Conservation (phyloP, 2,113 vertebrate genomes). For the Crotalus tigris region DNA sequence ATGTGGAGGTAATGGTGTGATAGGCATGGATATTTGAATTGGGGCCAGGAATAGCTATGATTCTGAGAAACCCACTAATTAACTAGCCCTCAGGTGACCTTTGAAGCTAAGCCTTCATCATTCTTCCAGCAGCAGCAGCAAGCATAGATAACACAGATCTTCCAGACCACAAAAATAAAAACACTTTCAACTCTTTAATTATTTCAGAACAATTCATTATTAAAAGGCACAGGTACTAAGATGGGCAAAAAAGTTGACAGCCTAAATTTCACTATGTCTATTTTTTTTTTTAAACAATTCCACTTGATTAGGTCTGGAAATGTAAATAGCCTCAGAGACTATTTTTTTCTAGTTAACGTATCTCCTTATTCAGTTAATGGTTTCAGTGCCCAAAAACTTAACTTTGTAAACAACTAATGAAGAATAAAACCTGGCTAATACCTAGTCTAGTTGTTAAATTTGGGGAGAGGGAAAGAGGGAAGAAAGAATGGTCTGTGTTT, state of each 20-base stretch:
- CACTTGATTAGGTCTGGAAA: neutral
- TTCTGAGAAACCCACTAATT: neutral
- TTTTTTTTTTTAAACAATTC: neutral
- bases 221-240: neutral
- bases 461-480: neutral
- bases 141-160: neutral
- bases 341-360: neutral
- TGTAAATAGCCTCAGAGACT: neutral
- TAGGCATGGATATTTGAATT: neutral
- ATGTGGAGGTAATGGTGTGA: neutral
- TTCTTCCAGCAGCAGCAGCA: neutral
- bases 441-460: neutral
- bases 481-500: neutral
- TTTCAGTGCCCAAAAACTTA: neutral
- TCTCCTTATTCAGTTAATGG: neutral
- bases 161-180: neutral
- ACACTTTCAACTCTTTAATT: neutral
- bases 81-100: neutral
- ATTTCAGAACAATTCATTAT: neutral
- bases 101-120: neutral
- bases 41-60: neutral
- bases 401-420: neutral
- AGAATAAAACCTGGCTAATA: neutral
- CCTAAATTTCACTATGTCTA: neutral
- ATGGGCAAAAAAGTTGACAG: neutral